phyloP scores from a whole-genome alignment of 2,888 invertebrate species.

The Hyppa rectilinea region DNA sequence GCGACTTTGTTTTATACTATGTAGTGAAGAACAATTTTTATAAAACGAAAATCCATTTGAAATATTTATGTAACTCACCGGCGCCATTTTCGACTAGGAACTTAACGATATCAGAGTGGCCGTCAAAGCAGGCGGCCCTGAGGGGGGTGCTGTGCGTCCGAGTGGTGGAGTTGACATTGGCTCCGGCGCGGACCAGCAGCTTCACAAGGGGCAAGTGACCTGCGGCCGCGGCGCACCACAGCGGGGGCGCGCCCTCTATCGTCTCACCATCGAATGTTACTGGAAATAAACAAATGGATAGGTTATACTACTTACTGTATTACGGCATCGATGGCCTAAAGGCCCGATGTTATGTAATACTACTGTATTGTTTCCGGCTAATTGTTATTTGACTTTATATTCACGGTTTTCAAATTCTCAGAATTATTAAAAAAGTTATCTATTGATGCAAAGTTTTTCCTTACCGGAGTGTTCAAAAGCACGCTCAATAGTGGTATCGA shows the following conservation, averaged over 20 bases:
- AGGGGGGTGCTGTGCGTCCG: conserved; percentile 98
- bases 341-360: no score
- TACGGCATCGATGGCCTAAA: no score
- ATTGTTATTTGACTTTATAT: no score
- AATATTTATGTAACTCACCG: conserved; percentile 87
- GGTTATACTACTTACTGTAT: no score
- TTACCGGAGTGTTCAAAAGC: no score
- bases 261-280: conserved; percentile 99
- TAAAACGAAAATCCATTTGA: not conserved
- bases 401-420: no score
- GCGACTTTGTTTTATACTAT: no score
- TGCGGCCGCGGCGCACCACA: conserved; percentile 99
- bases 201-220: conserved; percentile 97
- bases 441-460: not conserved
- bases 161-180: conserved; percentile 98
- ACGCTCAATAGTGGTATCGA: no score
- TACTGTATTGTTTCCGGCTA: no score
- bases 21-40: not conserved
- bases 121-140: conserved; percentile 99
- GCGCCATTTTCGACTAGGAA: conserved; percentile 97
- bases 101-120: conserved; percentile 98
- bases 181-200: conserved; percentile 95
- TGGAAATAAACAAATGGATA: conserved; percentile 70
- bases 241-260: conserved; percentile 98
- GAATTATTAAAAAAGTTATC: not conserved